Conservation (phyloP, 2,797 vertebrate species). For the Simalia tracyae region DNA sequence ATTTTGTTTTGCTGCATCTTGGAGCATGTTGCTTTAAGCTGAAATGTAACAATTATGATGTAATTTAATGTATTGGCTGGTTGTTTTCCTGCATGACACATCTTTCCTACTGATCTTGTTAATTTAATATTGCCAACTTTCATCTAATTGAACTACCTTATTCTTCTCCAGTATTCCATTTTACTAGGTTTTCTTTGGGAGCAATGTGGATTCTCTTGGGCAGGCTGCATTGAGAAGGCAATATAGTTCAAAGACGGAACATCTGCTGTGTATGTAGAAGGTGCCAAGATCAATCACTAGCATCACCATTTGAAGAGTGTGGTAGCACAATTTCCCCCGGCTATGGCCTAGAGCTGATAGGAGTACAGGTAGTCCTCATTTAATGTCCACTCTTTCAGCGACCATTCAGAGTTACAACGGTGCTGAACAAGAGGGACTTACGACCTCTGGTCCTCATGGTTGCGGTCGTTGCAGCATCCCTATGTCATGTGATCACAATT, state of each 20-base stretch:
- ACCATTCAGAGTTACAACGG: no score
- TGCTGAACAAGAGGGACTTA: no score
- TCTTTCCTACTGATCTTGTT: neutral
- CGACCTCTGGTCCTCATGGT: no score
- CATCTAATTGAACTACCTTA: neutral
- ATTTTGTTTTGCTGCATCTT: neutral
- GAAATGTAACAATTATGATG: neutral
- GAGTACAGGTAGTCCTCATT: neutral
- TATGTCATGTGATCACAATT: no score
- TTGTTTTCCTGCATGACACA: neutral
- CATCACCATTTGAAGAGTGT: neutral
- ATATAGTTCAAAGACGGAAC: neutral
- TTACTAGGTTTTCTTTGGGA: neutral
- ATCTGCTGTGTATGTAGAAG: neutral
- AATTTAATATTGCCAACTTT: neutral
- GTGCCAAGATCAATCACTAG: no score
- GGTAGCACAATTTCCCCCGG: neutral
- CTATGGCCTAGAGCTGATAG: neutral
- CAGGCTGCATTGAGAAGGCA: neutral
- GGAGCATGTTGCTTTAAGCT: neutral
- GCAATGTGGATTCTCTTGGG: neutral
- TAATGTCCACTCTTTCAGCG: no score
- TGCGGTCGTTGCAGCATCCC: no score
- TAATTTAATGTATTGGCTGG: neutral
- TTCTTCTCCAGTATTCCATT: neutral